Base-by-base conservation (phyloP, 2,797 vertebrate species). In the Sciaenops ocellatus region DNA sequence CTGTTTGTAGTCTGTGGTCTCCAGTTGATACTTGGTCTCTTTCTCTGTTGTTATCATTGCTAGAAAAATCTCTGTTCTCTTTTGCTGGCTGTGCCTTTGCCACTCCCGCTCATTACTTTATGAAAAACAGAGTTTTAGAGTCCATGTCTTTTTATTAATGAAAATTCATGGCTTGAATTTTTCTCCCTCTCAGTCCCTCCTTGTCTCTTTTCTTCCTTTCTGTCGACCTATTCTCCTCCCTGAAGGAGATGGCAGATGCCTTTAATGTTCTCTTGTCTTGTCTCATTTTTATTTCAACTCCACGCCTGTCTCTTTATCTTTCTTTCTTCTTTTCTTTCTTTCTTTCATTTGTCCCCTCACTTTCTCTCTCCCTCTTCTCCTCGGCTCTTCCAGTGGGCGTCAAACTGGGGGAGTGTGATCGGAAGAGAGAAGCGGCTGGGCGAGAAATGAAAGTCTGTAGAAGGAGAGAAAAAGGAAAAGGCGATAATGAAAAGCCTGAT, bases 361-460 rank as follows among this genome's bases (percentile, higher is more conserved):
- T 85, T 71, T 85, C 80, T 82, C 85, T 73, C 87, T 82, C 73
- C 69, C 88, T 85, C 81, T 77, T 74, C 82, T 89, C 73, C 72
- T 64, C 76, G 81, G 86, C 92, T 94, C 89, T 84, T 93, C 76
- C 87, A 90, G 95, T 95, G 92, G 94, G 95, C 69, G 93, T 93
- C 71, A 88, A 93, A 93, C 91, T 83, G 93, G 90, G 91, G 93
- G 93, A 92, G 94, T 95, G 94, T 93, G 94, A 94, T 94, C 90
- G 89, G 87, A 89, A 92, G 90, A 93, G 89, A 91, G 88, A 93
- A 93, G 82, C 73, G 81, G 79, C 87, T 90, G 89, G 89, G 91
- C 82, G 91, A 92, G 90, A 93, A 93, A 94, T 95, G 89, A 94
- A 93, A 94, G 92, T 91, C 89, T 93, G 90, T 73, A 62, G 84